Conservation (phyloP, 1,140 invertebrate species). For the Pachypeltis micranthus region DNA sequence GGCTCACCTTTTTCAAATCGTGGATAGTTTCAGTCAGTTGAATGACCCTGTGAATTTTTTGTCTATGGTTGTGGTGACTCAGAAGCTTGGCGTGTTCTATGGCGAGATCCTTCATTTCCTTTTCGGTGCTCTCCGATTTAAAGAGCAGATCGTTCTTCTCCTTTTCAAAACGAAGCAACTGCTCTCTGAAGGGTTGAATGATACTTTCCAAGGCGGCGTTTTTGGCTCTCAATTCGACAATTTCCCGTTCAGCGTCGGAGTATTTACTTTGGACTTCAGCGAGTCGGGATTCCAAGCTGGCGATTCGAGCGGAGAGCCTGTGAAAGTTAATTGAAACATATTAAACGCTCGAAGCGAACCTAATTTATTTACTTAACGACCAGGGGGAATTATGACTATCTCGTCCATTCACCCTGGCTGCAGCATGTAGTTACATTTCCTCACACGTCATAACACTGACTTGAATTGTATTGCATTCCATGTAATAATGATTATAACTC, state of each 20-base stretch:
- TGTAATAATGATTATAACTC: too few species aligned
- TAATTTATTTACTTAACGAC: too few species aligned
- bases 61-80: slow-evolving; percentile 21
- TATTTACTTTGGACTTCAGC: too few species aligned
- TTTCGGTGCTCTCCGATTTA: slow-evolving; percentile 17
- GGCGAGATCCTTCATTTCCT: slow-evolving; percentile 19
- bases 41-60: slow-evolving; percentile 18
- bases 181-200: slow-evolving; percentile 20
- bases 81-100: slow-evolving; percentile 20
- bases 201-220: slow-evolving; percentile 17
- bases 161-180: slow-evolving; percentile 19
- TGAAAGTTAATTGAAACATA: too few species aligned
- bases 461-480: too few species aligned
- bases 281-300: too few species aligned
- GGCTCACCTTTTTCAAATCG: slow-evolving; percentile 17
- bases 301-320: too few species aligned
- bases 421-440: too few species aligned
- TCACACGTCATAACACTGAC: too few species aligned
- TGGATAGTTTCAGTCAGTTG: slow-evolving; percentile 14
- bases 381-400: too few species aligned
- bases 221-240: slow-evolving; percentile 17
- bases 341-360: too few species aligned
- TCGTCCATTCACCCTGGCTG: too few species aligned
- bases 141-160: slow-evolving; percentile 12
- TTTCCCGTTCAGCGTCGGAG: neutral